These are phyloP conservation scores for Ondatra zibethicus DNA, from an alignment of 2,113 vertebrate genomes.

Conservation along the genomic window DNA sequence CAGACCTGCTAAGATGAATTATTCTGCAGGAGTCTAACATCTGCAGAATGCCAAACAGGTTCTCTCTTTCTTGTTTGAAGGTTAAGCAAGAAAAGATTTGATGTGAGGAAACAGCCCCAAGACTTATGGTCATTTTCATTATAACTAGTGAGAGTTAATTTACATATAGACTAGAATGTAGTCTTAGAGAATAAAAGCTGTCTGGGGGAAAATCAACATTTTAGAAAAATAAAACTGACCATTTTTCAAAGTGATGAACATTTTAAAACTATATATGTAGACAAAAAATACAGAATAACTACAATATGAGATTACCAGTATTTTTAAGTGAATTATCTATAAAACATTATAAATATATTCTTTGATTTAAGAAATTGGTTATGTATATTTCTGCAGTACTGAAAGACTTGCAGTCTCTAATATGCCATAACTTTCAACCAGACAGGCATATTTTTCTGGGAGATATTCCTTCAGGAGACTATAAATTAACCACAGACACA, in stretches of 20 bases:
- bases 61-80: constrained; percentile 59
- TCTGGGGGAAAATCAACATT: constrained; percentile 56
- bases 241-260: constrained; percentile 63
- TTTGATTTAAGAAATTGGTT: constrained; percentile 58
- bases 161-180: constrained; percentile 70
- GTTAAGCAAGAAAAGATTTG: constrained; percentile 77
- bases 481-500: constrained; percentile 70
- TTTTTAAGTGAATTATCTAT: constrained; percentile 49
- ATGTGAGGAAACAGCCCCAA: constrained; percentile 47
- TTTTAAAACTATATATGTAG: constrained; percentile 27
- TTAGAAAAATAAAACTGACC: constrained; percentile 51
- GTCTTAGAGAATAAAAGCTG: constrained; percentile 30
- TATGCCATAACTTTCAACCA: constrained; percentile 62
- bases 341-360: constrained; percentile 50
- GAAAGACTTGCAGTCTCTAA: constrained; percentile 61
- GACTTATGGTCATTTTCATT: constrained; percentile 70
- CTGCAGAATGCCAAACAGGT: constrained; percentile 83
- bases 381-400: constrained; percentile 51
- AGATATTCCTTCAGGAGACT: constrained; percentile 62
- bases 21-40: constrained; percentile 77
- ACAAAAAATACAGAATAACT: constrained; percentile 44
- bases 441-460: constrained; percentile 54
- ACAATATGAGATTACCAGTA: constrained; percentile 8
- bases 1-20: constrained; percentile 75
- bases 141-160: constrained; percentile 71